These are phyloP conservation scores for Zaprionus nigranus DNA, from an alignment of 1,140 invertebrate genomes.

Conservation along the genomic window DNA sequence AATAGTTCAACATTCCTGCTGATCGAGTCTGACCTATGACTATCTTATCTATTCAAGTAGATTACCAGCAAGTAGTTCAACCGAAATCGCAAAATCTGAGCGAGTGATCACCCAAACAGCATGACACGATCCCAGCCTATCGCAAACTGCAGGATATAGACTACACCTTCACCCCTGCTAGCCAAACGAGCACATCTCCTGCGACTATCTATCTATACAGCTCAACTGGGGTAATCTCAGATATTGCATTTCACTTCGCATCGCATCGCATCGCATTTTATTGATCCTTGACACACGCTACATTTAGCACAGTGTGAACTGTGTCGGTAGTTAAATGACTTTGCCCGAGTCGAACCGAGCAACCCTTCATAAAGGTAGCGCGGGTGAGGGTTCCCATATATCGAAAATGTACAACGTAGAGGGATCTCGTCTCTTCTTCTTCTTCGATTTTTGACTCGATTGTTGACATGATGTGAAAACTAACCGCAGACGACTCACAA, in stretches of 20 bases:
- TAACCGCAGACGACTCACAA: slow-evolving; percentile 72
- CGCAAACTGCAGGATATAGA: slow-evolving; percentile 4
- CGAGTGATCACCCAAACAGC: slow-evolving; percentile 48
- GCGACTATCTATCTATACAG: slow-evolving; percentile 2
- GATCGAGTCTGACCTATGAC: neutral
- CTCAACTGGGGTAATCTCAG: slow-evolving; percentile 19
- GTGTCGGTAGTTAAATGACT: slow-evolving; percentile 70
- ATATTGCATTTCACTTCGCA: slow-evolving; percentile 48
- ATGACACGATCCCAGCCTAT: slow-evolving; percentile 23
- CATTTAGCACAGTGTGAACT: slow-evolving; percentile 74
- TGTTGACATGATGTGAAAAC: slow-evolving; percentile 72
- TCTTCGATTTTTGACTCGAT: slow-evolving; percentile 66
- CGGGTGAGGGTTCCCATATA: neutral
- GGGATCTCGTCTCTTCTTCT: slow-evolving; percentile 12
- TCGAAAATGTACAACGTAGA: neutral
- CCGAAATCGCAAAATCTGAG: slow-evolving; percentile 35
- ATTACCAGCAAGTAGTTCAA: slow-evolving; percentile 19
- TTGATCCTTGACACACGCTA: slow-evolving; percentile 62
- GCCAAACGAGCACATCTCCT: neutral
- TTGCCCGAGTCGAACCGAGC: slow-evolving; percentile 35
- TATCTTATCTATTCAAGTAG: neutral
- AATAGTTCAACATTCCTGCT: neutral
- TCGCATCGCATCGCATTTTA: slow-evolving; percentile 35
- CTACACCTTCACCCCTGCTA: neutral
- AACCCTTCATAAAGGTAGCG: slow-evolving; percentile 23